Evolutionary conservation across 2,797 vertebrate genomes (phyloP).

Genomic region (Neoniphon sammara): DNA sequence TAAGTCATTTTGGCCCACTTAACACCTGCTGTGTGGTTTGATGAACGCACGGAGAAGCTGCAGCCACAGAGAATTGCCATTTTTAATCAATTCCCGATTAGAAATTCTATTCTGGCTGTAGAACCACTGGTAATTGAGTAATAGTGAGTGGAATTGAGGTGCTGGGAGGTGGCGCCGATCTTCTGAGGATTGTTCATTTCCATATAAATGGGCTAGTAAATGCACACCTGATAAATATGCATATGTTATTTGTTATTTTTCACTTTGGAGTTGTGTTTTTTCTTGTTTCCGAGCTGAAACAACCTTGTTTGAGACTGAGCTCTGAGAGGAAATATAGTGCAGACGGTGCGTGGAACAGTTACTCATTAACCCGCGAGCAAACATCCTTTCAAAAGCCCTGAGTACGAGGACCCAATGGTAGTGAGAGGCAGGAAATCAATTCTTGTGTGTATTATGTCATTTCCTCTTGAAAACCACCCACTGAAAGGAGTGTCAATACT

Average conservation of each 20-base stretch:
- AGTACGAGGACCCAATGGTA: conserved; percentile 9
- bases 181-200: conserved; percentile 71
- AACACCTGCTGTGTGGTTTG: conserved; percentile 59
- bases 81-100: conserved; percentile 79
- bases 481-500: conserved; percentile 28
- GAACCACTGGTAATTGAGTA: conserved; percentile 64
- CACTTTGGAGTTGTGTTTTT: not conserved
- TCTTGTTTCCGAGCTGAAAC: conserved; percentile 21
- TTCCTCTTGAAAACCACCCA: conserved; percentile 35
- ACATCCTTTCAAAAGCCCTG: conserved; percentile 33
- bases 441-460: conserved; percentile 17
- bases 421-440: conserved; percentile 19
- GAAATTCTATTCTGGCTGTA: conserved; percentile 56
- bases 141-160: conserved; percentile 50
- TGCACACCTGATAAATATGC: conserved; percentile 47
- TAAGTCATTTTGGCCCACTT: conserved; percentile 59
- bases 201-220: conserved; percentile 80
- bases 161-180: conserved; percentile 44
- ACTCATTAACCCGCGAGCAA: conserved; percentile 48
- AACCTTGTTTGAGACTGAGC: conserved; percentile 13
- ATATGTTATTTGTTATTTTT: conserved; percentile 54
- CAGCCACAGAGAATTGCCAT: conserved; percentile 57
- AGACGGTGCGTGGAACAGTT: conserved; percentile 20
- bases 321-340: conserved; percentile 9
- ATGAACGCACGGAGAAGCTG: conserved; percentile 60